Conservation (phyloP, 2,113 vertebrate species). For the Siniperca knerii region DNA sequence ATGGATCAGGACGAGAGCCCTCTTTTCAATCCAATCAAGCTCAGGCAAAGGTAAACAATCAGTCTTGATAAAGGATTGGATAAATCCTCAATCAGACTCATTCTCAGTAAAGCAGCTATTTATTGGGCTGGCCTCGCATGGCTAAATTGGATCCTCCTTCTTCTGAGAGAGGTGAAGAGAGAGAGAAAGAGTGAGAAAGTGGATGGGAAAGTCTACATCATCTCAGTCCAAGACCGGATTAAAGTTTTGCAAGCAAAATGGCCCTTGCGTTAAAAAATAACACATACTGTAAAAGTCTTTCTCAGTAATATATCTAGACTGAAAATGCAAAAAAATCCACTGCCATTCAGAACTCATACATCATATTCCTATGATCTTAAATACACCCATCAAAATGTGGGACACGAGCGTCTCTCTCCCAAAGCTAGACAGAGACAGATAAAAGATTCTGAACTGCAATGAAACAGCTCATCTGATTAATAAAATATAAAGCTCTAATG, state of each 20-base stretch:
- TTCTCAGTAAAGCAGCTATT: slow-evolving; percentile 79
- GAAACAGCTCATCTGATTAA: slow-evolving; percentile 59
- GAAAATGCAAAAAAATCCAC: slow-evolving; percentile 39
- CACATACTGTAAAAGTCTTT: slow-evolving; percentile 18
- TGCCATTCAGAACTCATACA: slow-evolving; percentile 60
- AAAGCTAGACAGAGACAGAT: slow-evolving; percentile 55
- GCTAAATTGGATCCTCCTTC: slow-evolving; percentile 78
- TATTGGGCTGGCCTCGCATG: slow-evolving; percentile 75
- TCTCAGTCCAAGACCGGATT: slow-evolving; percentile 9
- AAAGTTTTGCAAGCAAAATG: slow-evolving; percentile 39
- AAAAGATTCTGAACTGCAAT: slow-evolving; percentile 50
- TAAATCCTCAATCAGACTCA: slow-evolving; percentile 85
- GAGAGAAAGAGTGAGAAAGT: slow-evolving; percentile 4
- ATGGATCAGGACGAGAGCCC: slow-evolving; percentile 69
- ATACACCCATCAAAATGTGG: slow-evolving; percentile 61
- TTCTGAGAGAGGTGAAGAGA: slow-evolving; percentile 45
- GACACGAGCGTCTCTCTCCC: slow-evolving; percentile 43
- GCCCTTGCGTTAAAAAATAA: slow-evolving; percentile 48
- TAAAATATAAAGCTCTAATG: slow-evolving; percentile 62
- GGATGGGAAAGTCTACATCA: slow-evolving; percentile 26
- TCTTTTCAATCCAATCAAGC: slow-evolving; percentile 81
- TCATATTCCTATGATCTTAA: slow-evolving; percentile 71
- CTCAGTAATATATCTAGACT: slow-evolving; percentile 28
- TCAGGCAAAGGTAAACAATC: slow-evolving; percentile 84
- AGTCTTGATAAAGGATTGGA: slow-evolving; percentile 83